A percentile compares a stretch with the other conserved stretches of the same genome.
These are phyloP conservation scores for Colossoma macropomum DNA, from an alignment of 2,113 vertebrate genomes.

Conservation along the genomic window DNA sequence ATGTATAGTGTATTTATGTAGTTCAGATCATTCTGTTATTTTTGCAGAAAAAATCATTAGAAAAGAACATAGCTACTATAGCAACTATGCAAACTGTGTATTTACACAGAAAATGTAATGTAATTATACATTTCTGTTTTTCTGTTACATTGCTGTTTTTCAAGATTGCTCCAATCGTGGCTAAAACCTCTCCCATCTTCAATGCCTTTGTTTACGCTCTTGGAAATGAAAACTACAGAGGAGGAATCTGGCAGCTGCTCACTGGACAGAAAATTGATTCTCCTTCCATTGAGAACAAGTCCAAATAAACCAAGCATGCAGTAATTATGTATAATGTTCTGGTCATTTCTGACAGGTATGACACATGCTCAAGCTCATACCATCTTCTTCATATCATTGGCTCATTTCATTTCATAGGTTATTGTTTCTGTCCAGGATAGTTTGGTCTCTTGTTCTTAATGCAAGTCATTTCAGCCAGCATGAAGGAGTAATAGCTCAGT, in stretches of 20 bases:
- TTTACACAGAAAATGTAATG: neutral
- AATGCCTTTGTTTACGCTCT: slow-evolving; percentile 89
- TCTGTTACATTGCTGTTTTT: slow-evolving; percentile 42
- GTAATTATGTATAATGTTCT: slow-evolving; percentile 62
- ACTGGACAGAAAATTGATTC: slow-evolving; percentile 85
- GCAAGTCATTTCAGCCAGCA: slow-evolving; percentile 48
- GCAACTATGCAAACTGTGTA: no score
- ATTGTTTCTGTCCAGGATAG: neutral
- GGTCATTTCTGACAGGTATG: slow-evolving; percentile 66
- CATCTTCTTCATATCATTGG: neutral
- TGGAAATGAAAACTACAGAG: slow-evolving; percentile 88
- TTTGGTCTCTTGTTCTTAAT: slow-evolving; percentile 12
- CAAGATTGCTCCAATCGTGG: slow-evolving; percentile 92
- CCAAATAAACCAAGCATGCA: slow-evolving; percentile 79
- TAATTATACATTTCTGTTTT: neutral
- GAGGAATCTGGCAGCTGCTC: slow-evolving; percentile 89
- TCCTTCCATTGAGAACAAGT: slow-evolving; percentile 85
- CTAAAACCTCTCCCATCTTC: slow-evolving; percentile 87
- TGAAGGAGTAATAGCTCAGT: slow-evolving; percentile 32
- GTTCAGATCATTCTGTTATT: no score
- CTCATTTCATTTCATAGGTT: neutral
- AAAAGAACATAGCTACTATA: no score
- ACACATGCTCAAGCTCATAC: neutral
- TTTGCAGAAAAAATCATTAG: no score
- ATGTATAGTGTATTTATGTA: no score